Evolutionary conservation across 2,888 invertebrate species (phyloP).

Genomic region (Andrena praecox): DNA sequence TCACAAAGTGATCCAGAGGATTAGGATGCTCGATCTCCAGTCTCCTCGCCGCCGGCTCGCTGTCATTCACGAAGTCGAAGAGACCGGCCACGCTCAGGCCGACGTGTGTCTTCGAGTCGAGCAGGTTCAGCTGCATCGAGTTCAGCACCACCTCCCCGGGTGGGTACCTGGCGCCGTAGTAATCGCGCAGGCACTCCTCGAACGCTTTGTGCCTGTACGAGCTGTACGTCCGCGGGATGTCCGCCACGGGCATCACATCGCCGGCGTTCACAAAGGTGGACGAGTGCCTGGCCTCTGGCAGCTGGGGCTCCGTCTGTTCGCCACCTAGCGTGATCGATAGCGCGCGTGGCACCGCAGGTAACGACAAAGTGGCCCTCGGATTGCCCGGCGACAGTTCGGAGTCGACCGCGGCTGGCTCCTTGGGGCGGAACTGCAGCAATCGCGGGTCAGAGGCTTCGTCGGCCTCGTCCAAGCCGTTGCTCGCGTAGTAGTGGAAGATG

Average conservation of each 20-base stretch:
- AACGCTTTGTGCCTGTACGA: constrained; percentile 76
- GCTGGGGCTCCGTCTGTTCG: not conserved
- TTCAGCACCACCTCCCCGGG: constrained; percentile 81
- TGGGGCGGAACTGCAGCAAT: constrained; percentile 51
- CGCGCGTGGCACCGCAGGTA: constrained; percentile 27
- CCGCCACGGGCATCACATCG: constrained; percentile 68
- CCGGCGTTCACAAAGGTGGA: constrained; percentile 72
- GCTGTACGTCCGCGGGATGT: constrained; percentile 74
- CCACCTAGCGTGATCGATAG: not conserved
- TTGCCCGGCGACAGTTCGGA: constrained; percentile 42
- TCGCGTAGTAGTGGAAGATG: constrained; percentile 41
- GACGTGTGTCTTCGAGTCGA: constrained; percentile 57
- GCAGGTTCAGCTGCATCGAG: constrained; percentile 77
- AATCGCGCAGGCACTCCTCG: constrained; percentile 72
- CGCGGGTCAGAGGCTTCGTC: not conserved
- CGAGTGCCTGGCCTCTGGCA: constrained; percentile 63
- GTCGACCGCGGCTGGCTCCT: constrained; percentile 32
- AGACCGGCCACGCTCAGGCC: constrained; percentile 53
- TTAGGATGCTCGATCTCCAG: constrained; percentile 73
- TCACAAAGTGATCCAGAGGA: constrained; percentile 78
- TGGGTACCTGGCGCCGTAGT: constrained; percentile 76
- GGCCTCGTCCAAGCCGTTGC: not conserved
- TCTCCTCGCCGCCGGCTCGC: constrained; percentile 58
- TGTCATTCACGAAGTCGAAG: constrained; percentile 70
- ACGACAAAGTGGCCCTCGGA: constrained; percentile 46